Percentiles rank a stretch among this genome's conserved stretches.
These are phyloP conservation scores for Itoplectis maculator DNA, from an alignment of 2,888 invertebrate species.

Conservation along the genomic window DNA sequence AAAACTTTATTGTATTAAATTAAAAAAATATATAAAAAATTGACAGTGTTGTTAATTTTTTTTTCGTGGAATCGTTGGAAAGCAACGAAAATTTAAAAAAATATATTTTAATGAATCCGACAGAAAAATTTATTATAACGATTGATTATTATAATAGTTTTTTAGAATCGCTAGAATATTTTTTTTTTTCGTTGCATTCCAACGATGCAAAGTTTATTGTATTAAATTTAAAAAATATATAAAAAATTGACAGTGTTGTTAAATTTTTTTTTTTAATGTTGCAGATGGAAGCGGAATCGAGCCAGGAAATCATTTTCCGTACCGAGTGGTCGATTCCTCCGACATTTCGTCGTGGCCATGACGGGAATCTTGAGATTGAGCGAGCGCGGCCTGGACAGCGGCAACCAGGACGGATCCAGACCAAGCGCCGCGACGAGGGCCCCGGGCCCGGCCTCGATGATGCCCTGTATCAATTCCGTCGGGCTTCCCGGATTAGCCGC, in stretches of 20 bases:
- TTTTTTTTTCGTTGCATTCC: no score
- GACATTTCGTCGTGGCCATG: constrained; percentile 84
- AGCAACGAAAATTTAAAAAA: no score
- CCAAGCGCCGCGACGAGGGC: constrained; percentile 86
- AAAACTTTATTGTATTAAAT: no score
- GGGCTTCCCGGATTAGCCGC: constrained; percentile 86
- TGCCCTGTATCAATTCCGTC: constrained; percentile 79
- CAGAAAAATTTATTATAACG: no score
- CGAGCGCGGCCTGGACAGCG: constrained; percentile 89
- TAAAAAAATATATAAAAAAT: neutral
- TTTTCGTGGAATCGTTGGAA: neutral
- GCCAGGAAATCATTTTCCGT: constrained; percentile 44
- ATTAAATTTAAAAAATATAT: neutral
- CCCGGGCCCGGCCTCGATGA: constrained; percentile 81
- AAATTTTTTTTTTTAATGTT: no score
- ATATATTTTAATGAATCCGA: no score
- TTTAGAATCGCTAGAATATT: no score
- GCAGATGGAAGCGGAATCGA: neutral
- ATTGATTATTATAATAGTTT: no score
- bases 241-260: neutral
- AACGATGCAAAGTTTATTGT: no score
- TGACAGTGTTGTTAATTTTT: no score
- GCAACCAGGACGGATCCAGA: constrained; percentile 89
- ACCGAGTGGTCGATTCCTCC: constrained; percentile 85
- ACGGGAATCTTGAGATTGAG: constrained; percentile 89